A percentile compares a stretch with the other conserved stretches of the same genome.
phyloP scores from a whole-genome alignment of 2,113 vertebrate genomes.

The Hyaena hyaena region DNA sequence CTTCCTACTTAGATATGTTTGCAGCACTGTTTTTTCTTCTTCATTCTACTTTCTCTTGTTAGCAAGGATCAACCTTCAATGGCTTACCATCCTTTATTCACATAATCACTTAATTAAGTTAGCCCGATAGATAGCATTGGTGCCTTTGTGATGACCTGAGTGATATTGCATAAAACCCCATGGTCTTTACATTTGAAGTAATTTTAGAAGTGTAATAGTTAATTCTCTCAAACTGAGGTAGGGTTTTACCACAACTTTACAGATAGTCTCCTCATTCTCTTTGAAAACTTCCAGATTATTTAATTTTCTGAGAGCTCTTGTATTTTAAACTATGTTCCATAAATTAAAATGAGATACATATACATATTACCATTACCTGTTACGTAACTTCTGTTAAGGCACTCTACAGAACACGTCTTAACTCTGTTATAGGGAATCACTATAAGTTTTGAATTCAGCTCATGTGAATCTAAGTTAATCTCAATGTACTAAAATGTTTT shows the following conservation, averaged over 20 bases:
- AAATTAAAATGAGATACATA: not conserved
- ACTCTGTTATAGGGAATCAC: not conserved
- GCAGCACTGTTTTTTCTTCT: not conserved
- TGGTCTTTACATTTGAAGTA: not conserved
- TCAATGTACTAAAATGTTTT: constrained; percentile 3
- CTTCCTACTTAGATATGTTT: not conserved
- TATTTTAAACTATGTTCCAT: not conserved
- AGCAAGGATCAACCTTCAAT: not conserved
- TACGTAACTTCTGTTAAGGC: not conserved
- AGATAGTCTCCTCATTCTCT: not conserved
- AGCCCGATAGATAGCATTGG: not conserved
- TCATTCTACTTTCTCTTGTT: not conserved
- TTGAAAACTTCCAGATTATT: not conserved
- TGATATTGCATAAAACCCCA: not conserved
- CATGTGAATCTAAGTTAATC: not conserved
- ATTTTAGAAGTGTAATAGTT: not conserved
- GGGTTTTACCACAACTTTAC: not conserved
- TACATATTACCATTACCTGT: not conserved
- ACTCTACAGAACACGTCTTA: not conserved
- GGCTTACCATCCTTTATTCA: not conserved
- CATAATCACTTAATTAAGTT: not conserved
- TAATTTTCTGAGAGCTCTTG: not conserved
- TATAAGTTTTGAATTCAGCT: not conserved
- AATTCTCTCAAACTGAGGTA: not conserved
- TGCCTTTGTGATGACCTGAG: not conserved